A percentile compares a stretch with the other conserved stretches of the same genome.
phyloP scores from a whole-genome alignment of 30 jellyfish, hydroid and myxozoan genomes.

The Cassiopea xamachana region DNA sequence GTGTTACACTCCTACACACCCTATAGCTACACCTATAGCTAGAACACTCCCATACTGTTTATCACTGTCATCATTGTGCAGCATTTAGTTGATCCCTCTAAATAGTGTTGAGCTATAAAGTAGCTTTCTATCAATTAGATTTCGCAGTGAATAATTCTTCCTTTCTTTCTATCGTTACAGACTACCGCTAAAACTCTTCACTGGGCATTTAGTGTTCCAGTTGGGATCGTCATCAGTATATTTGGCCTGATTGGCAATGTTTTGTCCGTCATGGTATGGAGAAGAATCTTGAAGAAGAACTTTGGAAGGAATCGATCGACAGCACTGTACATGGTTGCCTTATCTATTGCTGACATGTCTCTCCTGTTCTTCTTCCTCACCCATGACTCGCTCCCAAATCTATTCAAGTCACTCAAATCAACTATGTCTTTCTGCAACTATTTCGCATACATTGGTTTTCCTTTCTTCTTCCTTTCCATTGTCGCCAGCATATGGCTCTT shows the following conservation, averaged over 20 bases:
- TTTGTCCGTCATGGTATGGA: slow-evolving; percentile 71
- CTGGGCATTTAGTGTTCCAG: slow-evolving; percentile 87
- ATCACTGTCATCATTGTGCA: no score
- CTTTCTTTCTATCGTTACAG: background rate
- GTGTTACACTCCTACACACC: no score
- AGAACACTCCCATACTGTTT: no score
- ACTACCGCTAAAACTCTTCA: slow-evolving; percentile 55
- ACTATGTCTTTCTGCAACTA: slow-evolving; percentile 53
- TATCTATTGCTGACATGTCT: slow-evolving; percentile 74
- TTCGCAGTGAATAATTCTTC: no score
- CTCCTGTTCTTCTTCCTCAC: slow-evolving; percentile 70
- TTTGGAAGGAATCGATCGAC: slow-evolving; percentile 74
- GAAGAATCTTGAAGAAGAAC: slow-evolving; percentile 46
- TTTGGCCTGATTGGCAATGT: slow-evolving; percentile 78
- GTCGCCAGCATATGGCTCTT: slow-evolving; percentile 87
- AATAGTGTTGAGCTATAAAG: no score
- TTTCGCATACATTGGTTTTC: slow-evolving; percentile 79
- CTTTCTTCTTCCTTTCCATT: slow-evolving; percentile 80
- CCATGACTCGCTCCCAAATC: slow-evolving; percentile 55
- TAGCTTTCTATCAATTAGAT: no score
- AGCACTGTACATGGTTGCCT: slow-evolving; percentile 68
- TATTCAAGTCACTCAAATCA: slow-evolving; percentile 2
- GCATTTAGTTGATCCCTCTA: no score
- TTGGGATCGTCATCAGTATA: slow-evolving; percentile 70
- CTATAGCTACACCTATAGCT: no score